A percentile compares a stretch with the other conserved stretches of the same genome.
phyloP scores from a whole-genome alignment of 2,888 invertebrate genomes.

The Nezara viridula region DNA sequence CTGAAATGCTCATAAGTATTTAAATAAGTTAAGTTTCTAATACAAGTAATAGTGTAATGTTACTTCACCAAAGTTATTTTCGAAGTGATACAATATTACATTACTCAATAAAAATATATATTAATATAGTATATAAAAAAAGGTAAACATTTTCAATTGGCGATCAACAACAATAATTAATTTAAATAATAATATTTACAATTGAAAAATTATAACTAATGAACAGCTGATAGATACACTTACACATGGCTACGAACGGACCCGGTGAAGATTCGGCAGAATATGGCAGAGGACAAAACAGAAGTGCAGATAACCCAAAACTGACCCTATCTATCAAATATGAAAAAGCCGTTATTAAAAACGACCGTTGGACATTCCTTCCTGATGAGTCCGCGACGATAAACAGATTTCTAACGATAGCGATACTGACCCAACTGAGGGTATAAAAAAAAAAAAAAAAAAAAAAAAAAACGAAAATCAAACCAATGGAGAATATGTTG shows the following conservation, averaged over 20 bases:
- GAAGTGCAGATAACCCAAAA: neutral
- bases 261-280: neutral
- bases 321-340: slow-evolving; percentile 2
- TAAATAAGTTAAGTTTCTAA: too few relatives aligned
- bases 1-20: too few relatives aligned
- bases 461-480: too few relatives aligned
- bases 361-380: slow-evolving; percentile 20
- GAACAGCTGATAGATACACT: neutral
- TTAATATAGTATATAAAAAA: too few relatives aligned
- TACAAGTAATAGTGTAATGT: too few relatives aligned
- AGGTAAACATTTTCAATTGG: too few relatives aligned
- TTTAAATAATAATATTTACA: too few relatives aligned
- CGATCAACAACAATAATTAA: too few relatives aligned
- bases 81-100: too few relatives aligned
- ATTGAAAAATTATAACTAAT: neutral
- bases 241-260: slow-evolving; percentile 5
- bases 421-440: neutral
- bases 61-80: too few relatives aligned
- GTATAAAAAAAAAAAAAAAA: neutral
- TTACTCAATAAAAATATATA: too few relatives aligned
- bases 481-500: too few relatives aligned
- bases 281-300: neutral
- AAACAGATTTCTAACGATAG: neutral
- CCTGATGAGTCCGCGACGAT: neutral
- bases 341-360: slow-evolving; percentile 17